phyloP scores from a whole-genome alignment of 2,113 vertebrate genomes.

The Grus americana region DNA sequence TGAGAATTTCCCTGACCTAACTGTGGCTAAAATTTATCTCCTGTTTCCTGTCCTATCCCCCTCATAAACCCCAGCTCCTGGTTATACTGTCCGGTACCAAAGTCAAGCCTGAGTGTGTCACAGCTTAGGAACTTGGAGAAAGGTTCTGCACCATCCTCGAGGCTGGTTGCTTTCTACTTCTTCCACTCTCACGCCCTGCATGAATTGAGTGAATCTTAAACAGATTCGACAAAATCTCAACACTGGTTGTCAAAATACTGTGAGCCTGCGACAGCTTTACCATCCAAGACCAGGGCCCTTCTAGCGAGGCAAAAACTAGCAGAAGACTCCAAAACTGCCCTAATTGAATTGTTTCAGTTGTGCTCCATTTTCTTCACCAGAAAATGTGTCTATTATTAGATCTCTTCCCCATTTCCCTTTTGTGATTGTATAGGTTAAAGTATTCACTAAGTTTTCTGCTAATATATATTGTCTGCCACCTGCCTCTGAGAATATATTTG shows the following conservation, averaged over 20 bases:
- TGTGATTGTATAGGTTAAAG: background rate
- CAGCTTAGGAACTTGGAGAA: background rate
- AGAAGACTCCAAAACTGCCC: background rate
- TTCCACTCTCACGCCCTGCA: background rate
- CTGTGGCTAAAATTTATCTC: slow-evolving; percentile 32
- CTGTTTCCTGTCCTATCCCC: background rate
- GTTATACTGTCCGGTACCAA: background rate
- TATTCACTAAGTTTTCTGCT: background rate
- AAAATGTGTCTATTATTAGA: background rate
- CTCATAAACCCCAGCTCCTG: background rate
- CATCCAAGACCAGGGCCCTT: background rate
- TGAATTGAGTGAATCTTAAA: background rate
- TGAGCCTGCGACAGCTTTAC: background rate
- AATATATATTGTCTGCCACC: background rate
- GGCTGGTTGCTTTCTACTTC: background rate
- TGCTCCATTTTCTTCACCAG: background rate
- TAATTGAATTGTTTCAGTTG: background rate
- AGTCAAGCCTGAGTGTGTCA: background rate
- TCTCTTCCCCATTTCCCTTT: background rate
- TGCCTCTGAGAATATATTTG: background rate
- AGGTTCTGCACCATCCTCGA: background rate
- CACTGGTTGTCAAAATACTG: background rate
- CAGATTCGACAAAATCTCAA: background rate
- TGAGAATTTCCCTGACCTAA: slow-evolving; percentile 20
- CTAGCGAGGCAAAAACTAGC: background rate